These are phyloP conservation scores for Macrochelys suwanniensis DNA, from an alignment of 2,797 vertebrate species.

Conservation along the genomic window DNA sequence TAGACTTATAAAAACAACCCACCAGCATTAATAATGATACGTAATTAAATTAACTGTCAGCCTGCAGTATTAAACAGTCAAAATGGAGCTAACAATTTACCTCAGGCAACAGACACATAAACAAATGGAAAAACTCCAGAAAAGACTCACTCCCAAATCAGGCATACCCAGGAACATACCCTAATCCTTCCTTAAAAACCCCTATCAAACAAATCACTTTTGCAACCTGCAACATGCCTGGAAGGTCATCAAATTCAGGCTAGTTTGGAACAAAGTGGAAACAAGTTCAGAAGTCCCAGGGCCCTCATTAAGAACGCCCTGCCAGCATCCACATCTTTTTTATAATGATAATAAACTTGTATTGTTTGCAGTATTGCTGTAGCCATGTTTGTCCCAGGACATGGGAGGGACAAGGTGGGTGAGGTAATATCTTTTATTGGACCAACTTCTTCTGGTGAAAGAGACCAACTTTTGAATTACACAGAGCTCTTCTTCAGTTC, in stretches of 20 bases:
- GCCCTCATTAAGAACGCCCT: conserved; percentile 7
- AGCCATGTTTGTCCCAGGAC: too few species aligned
- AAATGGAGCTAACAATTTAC: neutral
- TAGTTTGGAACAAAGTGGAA: neutral
- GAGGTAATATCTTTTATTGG: too few species aligned
- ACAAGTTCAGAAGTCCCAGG: neutral
- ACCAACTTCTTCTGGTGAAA: too few species aligned
- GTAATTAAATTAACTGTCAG: conserved; percentile 48
- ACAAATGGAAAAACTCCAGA: conserved; percentile 15
- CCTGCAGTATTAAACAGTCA: conserved; percentile 35
- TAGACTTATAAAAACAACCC: conserved; percentile 10
- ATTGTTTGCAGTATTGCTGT: too few species aligned
- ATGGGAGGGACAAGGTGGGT: too few species aligned
- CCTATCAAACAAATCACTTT: neutral
- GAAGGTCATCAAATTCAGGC: conserved; percentile 9
- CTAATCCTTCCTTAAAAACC: conserved; percentile 12
- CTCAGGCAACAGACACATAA: neutral
- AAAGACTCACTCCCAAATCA: neutral
- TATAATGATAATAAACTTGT: neutral
- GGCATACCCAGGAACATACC: neutral
- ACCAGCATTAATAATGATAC: conserved; percentile 1
- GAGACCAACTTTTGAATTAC: too few species aligned
- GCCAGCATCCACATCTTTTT: conserved; percentile 19
- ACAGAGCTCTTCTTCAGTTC: too few species aligned
- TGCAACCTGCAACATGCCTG: neutral